Percentiles rank a stretch among this genome's conserved stretches.
Conservation (phyloP, 2,113 vertebrate species). For the Brachionichthys hirsutus region DNA sequence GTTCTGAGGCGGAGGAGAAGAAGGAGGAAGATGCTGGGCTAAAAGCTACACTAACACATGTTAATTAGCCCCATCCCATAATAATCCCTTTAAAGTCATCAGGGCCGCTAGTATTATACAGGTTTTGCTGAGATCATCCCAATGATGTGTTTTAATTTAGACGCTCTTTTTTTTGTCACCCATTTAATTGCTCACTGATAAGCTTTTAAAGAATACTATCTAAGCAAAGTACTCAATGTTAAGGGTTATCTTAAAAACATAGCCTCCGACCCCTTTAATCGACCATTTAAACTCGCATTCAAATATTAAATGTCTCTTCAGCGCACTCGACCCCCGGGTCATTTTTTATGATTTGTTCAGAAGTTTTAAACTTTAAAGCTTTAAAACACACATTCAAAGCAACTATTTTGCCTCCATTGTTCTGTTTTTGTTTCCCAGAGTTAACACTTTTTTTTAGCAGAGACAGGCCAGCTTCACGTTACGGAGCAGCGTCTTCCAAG, state of each 20-base stretch:
- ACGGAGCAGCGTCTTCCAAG: too few relatives aligned
- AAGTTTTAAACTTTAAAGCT: too few relatives aligned
- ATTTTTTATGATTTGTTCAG: too few relatives aligned
- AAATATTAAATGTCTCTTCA: neutral
- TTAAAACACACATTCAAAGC: too few relatives aligned
- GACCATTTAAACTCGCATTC: neutral
- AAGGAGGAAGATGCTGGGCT: conserved; percentile 26
- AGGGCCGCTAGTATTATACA: conserved; percentile 18
- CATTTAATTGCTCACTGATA: conserved; percentile 18
- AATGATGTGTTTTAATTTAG: conserved; percentile 21
- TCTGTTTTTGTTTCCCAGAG: too few relatives aligned
- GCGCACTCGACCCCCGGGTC: too few relatives aligned
- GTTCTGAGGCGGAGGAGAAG: conserved; percentile 8
- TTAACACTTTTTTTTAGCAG: too few relatives aligned
- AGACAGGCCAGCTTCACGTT: too few relatives aligned
- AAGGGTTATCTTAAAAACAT: too few relatives aligned
- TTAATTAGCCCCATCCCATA: conserved; percentile 38
- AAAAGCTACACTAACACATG: conserved; percentile 27
- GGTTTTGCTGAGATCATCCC: conserved; percentile 30
- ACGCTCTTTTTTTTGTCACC: conserved; percentile 20
- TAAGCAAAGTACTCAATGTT: too few relatives aligned
- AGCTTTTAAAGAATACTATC: neutral
- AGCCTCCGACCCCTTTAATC: neutral
- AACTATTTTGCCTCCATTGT: too few relatives aligned
- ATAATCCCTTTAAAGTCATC: conserved; percentile 46